phyloP scores from a whole-genome alignment of 1,140 invertebrate genomes.

The Hyphantria cunea region DNA sequence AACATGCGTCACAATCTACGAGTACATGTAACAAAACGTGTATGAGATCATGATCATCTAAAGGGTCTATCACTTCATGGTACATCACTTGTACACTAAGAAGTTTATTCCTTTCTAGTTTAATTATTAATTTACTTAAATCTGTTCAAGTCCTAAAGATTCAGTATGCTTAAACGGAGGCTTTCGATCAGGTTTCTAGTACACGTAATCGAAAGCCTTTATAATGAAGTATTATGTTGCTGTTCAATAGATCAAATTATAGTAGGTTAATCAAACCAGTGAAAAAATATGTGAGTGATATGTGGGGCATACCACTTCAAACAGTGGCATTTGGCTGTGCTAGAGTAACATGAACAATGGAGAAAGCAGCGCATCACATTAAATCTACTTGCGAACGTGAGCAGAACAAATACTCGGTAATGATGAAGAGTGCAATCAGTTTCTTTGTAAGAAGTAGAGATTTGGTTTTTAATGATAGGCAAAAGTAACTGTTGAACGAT shows the following conservation, averaged over 20 bases:
- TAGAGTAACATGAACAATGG: slow-evolving; percentile 33
- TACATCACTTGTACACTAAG: no score
- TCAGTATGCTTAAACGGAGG: no score
- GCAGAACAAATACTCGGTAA: slow-evolving; percentile 1
- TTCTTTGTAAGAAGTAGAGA: slow-evolving; percentile 1
- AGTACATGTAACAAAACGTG: slow-evolving; percentile 20
- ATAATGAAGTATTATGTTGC: not conserved
- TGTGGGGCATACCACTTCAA: slow-evolving; percentile 10
- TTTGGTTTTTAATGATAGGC: no score
- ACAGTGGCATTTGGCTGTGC: not conserved
- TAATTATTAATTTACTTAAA: no score
- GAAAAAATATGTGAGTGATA: slow-evolving; percentile 13
- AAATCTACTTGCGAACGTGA: slow-evolving; percentile 20
- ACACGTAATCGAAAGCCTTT: no score
- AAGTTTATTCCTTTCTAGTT: no score
- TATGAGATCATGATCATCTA: slow-evolving; percentile 6
- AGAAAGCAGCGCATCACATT: slow-evolving; percentile 32
- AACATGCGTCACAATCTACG: slow-evolving; percentile 14
- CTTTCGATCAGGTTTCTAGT: no score
- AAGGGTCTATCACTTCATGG: no score
- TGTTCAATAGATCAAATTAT: not conserved
- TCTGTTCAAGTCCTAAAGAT: no score
- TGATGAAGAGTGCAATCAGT: slow-evolving; percentile 2
- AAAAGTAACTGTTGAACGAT: not conserved
- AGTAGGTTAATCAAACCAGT: slow-evolving; percentile 13